phyloP scores from a whole-genome alignment of 2,113 vertebrate species.

The Phasianus colchicus region DNA sequence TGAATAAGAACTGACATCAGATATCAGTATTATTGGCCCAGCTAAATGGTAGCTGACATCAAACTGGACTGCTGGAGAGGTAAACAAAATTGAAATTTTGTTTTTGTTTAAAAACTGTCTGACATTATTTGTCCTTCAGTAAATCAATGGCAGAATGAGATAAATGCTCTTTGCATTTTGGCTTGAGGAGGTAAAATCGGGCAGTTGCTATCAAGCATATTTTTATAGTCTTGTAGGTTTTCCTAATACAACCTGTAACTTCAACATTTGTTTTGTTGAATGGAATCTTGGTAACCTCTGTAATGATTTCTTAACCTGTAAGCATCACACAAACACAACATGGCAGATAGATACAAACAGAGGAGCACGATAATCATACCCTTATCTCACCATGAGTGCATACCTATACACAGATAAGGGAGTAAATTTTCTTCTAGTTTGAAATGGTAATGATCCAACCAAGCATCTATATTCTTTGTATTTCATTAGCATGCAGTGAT shows the following conservation, averaged over 20 bases:
- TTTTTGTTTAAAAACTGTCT: slow-evolving; percentile 70
- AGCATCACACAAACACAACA: not conserved
- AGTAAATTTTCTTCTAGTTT: not conserved
- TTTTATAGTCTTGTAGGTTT: not conserved
- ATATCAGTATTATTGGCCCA: slow-evolving; percentile 80
- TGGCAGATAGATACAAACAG: not conserved
- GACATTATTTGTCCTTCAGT: slow-evolving; percentile 79
- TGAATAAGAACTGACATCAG: slow-evolving; percentile 81
- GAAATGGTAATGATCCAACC: not conserved
- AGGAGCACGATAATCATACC: not conserved
- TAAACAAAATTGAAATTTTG: slow-evolving; percentile 79
- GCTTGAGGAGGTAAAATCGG: not conserved
- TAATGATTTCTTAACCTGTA: not conserved
- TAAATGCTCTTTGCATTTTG: slow-evolving; percentile 51
- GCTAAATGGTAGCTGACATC: slow-evolving; percentile 80
- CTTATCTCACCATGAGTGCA: not conserved
- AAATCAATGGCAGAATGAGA: slow-evolving; percentile 64
- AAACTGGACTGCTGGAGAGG: slow-evolving; percentile 64
- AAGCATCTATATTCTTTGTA: not conserved
- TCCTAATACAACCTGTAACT: not conserved
- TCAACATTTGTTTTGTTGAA: not conserved
- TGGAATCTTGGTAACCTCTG: not conserved
- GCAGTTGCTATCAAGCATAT: not conserved
- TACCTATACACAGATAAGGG: not conserved
- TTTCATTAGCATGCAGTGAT: not conserved